These are phyloP conservation scores for Eulemur coronatus DNA, from an alignment of 2,797 vertebrate genomes.

Conservation along the genomic window DNA sequence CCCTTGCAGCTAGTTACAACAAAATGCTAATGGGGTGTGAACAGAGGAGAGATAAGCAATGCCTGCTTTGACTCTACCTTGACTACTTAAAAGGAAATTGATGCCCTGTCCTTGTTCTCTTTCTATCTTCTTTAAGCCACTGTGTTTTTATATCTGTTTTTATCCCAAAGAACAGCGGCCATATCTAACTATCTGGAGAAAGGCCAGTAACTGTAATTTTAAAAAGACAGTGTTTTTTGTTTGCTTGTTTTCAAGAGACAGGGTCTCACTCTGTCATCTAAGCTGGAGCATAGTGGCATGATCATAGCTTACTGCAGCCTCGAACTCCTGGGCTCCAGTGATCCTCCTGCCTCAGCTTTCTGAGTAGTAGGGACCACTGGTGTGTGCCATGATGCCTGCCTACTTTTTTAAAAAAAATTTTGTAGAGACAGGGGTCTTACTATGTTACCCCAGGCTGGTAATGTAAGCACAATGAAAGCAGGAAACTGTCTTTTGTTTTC, in stretches of 20 bases:
- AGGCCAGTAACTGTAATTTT: neutral
- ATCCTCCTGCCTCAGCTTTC: neutral
- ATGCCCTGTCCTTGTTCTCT: neutral
- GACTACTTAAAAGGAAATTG: neutral
- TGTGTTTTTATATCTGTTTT: neutral
- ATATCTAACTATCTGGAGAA: neutral
- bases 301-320: neutral
- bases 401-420: neutral
- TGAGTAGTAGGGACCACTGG: neutral
- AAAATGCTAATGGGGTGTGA: neutral
- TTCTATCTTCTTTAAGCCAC: neutral
- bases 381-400: neutral
- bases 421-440: neutral
- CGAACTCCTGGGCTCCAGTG: neutral
- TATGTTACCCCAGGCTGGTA: neutral
- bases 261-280: neutral
- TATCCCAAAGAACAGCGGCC: neutral
- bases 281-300: neutral
- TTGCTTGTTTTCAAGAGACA: neutral
- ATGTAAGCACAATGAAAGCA: neutral
- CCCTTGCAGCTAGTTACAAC: neutral
- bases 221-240: neutral
- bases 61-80: neutral
- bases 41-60: neutral
- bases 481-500: neutral